These are phyloP conservation scores for Volucella inflata DNA, from an alignment of 2,888 invertebrate species.

Conservation along the genomic window DNA sequence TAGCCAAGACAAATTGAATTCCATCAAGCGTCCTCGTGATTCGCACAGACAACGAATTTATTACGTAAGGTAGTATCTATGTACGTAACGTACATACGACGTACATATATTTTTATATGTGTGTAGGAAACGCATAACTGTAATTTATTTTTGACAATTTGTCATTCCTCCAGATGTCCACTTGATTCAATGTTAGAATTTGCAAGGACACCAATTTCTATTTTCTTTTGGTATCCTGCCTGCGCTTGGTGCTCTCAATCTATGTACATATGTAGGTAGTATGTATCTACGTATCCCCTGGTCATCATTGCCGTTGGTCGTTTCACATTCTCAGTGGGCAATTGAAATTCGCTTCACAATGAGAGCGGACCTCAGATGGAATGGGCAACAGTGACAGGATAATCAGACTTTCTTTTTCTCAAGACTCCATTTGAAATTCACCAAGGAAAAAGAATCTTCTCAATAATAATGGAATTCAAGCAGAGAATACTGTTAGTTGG, in stretches of 20 bases:
- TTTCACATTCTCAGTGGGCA: conserved; percentile 56
- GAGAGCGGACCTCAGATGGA: background rate
- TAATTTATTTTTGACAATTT: conserved; percentile 82
- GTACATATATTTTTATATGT: conserved; percentile 28
- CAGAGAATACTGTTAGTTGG: conserved; percentile 5
- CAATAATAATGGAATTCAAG: conserved; percentile 47
- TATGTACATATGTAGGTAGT: background rate
- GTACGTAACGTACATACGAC: too few relatives aligned
- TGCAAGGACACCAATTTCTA: conserved; percentile 68
- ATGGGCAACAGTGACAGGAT: conserved; percentile 42
- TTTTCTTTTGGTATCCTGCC: conserved; percentile 31
- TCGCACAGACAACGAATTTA: conserved; percentile 74
- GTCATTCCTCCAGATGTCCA: conserved; percentile 77
- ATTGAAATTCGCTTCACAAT: conserved; percentile 58
- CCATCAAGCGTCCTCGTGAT: conserved; percentile 75
- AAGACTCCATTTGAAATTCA: conserved; percentile 49
- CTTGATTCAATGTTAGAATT: conserved; percentile 72
- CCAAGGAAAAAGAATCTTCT: conserved; percentile 52
- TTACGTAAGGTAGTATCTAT: conserved; percentile 58
- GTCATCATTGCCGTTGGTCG: conserved; percentile 48
- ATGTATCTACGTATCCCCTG: conserved; percentile 3
- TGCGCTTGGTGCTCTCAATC: background rate
- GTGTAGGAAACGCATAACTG: conserved; percentile 81
- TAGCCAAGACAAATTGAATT: conserved; percentile 75
- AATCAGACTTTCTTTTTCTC: conserved; percentile 63